Evolutionary conservation across 2,888 invertebrate species (phyloP).

Genomic region (Galeruca laticollis): DNA sequence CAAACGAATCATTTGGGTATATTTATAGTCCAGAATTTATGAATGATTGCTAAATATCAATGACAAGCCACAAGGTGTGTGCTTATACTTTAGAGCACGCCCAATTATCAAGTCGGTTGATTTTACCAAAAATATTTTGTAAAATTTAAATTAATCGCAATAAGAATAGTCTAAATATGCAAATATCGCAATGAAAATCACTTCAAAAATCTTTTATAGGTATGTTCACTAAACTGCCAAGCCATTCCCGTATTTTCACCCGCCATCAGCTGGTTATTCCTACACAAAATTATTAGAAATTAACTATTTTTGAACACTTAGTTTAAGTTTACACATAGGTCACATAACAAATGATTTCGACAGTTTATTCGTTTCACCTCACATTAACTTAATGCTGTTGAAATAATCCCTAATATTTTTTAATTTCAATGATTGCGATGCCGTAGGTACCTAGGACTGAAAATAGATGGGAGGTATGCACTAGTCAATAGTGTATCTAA

Average conservation of each 20-base stretch:
- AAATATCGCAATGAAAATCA: conserved; percentile 49
- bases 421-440: conserved; percentile 62
- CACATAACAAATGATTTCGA: conserved; percentile 64
- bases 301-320: conserved; percentile 69
- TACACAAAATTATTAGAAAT: conserved; percentile 70
- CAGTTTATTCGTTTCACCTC: conserved; percentile 50
- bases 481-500: conserved; percentile 60
- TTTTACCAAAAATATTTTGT: conserved; percentile 42
- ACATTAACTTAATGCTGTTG: conserved; percentile 36
- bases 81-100: conserved; percentile 63
- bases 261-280: conserved; percentile 69
- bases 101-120: conserved; percentile 57
- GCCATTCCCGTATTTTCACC: conserved; percentile 66
- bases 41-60: conserved; percentile 64
- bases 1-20: conserved; percentile 58
- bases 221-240: conserved; percentile 63
- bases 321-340: conserved; percentile 69
- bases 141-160: conserved; percentile 35
- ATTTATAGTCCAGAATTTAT: conserved; percentile 58
- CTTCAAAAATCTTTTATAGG: conserved; percentile 54
- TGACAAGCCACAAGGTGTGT: conserved; percentile 63
- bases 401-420: conserved; percentile 44
- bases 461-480: conserved; percentile 65
- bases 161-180: conserved; percentile 36
- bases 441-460: conserved; percentile 80